Evolutionary conservation across 2,797 vertebrate species (phyloP).

Genomic region (Florisuga fusca): DNA sequence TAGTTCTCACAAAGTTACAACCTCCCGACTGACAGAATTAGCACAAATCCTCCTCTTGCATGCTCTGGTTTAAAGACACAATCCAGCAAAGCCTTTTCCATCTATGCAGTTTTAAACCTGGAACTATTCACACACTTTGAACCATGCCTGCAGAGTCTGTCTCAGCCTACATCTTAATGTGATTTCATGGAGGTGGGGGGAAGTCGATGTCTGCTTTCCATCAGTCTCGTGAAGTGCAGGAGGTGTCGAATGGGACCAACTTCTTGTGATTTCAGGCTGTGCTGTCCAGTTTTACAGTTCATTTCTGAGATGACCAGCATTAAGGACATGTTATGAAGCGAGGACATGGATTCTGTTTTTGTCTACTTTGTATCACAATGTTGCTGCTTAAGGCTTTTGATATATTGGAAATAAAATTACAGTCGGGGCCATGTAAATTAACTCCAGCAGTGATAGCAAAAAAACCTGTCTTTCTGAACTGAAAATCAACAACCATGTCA

Average conservation of each 20-base stretch:
- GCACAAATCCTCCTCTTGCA: constrained; percentile 34
- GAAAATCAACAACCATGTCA: neutral
- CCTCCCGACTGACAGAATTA: constrained; percentile 2
- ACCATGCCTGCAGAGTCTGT: neutral
- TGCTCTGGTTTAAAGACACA: neutral
- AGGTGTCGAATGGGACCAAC: accelerated
- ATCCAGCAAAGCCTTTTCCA: neutral
- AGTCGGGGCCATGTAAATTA: neutral
- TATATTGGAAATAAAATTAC: constrained; percentile 8
- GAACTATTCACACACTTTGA: neutral
- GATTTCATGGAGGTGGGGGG: neutral
- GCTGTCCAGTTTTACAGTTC: neutral
- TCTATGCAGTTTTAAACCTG: neutral
- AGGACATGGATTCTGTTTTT: neutral
- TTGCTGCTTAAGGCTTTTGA: constrained; percentile 37
- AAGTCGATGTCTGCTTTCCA: constrained; percentile 9
- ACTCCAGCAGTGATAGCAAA: neutral
- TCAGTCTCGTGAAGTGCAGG: neutral
- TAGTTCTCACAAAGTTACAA: constrained; percentile 23
- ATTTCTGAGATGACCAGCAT: neutral
- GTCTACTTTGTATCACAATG: neutral
- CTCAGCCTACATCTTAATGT: neutral
- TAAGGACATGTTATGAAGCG: neutral
- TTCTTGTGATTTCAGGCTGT: neutral
- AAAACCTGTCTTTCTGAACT: neutral